Percentiles rank a stretch among this genome's conserved stretches.
Conservation (phyloP, 2,797 vertebrate genomes). For the Coccyzus lansbergi region DNA sequence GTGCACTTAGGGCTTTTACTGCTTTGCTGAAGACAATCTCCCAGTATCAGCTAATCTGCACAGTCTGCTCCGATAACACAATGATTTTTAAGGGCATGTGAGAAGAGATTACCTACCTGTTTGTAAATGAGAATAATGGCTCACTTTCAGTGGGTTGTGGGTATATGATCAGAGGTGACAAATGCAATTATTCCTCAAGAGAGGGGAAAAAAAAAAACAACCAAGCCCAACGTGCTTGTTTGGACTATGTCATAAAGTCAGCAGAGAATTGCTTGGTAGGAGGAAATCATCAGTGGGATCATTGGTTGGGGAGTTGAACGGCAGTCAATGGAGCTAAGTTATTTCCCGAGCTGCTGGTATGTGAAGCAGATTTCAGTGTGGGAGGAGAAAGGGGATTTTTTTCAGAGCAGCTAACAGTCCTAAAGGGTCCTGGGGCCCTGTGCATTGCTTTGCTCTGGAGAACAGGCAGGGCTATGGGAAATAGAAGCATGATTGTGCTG, state of each 20-base stretch:
- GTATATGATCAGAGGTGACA: constrained; percentile 23
- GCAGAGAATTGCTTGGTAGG: not conserved
- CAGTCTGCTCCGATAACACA: constrained; percentile 49
- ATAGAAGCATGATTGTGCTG: not conserved
- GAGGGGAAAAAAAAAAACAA: not conserved
- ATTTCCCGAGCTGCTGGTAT: not conserved
- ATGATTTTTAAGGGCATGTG: constrained; percentile 53
- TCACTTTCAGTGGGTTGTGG: constrained; percentile 31
- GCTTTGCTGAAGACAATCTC: constrained; percentile 64
- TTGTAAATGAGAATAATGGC: constrained; percentile 67
- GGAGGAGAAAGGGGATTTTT: constrained; percentile 8
- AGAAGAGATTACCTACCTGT: constrained; percentile 62
- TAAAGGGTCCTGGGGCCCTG: not conserved
- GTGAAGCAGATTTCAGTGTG: not conserved
- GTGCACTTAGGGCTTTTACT: constrained; percentile 74
- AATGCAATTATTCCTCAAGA: constrained; percentile 23
- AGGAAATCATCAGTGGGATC: not conserved
- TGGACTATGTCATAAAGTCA: not conserved
- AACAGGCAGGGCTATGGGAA: not conserved
- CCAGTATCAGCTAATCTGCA: constrained; percentile 55
- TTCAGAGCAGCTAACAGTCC: not conserved
- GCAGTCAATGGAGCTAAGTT: not conserved
- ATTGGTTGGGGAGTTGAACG: not conserved
- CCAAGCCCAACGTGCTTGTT: not conserved
- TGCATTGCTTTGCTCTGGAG: not conserved